These are phyloP conservation scores for Varanus komodoensis DNA, from an alignment of 2,113 vertebrate genomes.

Conservation along the genomic window DNA sequence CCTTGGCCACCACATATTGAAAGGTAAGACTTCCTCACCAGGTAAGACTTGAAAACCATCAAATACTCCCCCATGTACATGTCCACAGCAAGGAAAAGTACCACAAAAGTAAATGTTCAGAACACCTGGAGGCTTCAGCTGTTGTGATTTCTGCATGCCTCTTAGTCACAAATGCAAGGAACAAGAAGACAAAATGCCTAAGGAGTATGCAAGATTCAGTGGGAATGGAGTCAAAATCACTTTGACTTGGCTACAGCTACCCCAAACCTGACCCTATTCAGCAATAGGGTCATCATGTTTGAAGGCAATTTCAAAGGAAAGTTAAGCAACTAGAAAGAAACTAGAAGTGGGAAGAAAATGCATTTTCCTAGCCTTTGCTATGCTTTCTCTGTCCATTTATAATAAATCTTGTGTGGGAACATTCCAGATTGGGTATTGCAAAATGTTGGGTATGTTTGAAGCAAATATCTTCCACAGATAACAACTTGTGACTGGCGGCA, in stretches of 20 bases:
- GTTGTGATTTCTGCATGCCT: not conserved
- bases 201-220: not conserved
- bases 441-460: not conserved
- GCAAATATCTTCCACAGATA: not conserved
- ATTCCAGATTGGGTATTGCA: not conserved
- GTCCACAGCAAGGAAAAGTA: no score
- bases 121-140: no score
- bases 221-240: not conserved
- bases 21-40: no score
- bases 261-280: not conserved
- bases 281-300: not conserved
- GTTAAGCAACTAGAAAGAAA: not conserved
- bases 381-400: not conserved
- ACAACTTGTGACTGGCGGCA: not conserved
- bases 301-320: not conserved
- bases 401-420: slow-evolving; percentile 13
- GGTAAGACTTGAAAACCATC: no score
- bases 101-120: no score
- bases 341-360: not conserved
- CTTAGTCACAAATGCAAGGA: not conserved
- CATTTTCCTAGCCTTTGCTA: not conserved
- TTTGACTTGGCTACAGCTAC: not conserved
- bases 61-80: no score
- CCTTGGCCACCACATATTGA: no score
- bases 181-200: not conserved